Evolutionary conservation across 2,888 invertebrate species (phyloP), one percentile per base, ranked within the genome.

Genomic region (Cephus spinipes): DNA sequence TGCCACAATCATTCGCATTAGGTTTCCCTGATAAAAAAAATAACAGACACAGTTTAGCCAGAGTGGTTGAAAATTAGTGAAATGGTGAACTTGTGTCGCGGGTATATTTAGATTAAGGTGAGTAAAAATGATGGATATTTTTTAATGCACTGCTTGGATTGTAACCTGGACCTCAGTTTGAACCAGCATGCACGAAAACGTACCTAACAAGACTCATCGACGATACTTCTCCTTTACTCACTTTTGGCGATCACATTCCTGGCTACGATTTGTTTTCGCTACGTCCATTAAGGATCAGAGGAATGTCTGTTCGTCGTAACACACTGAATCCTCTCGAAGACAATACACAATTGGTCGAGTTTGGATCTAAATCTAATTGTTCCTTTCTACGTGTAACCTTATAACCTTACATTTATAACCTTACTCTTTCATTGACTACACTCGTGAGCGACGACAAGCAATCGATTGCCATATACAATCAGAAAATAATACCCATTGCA

Each of bases 41-140:
- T 23, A 55, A 55, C 55, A 55, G 55, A 55, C 55, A 55, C 55
- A 55, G 23, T 55, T 55, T 55, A 55, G 55, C 55, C 23, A 15
- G 73, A 80, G 85, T 85, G 82, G 85, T 83, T 84, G 84, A 85
- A 86, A 85, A 85, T 81, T 83, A 83, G 88, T 86, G 87, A 87
- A 84, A 87, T 89, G 89, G 86, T 88, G 85, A 83, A 85, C 82
- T 84, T 83, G 85, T 86, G 83, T 85, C 80, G 84, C 77, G 85
- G 84, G 81, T 86, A 85, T 84, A 84, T 86, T 87, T 86, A 86
- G 86, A 86, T 81, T 82, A 81, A 87, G 85, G 89, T 89, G 85
- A 89, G 89, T 86, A 82, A 55, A 55, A 55, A 23, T 23, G 1
- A 55, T 55, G 55, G 9, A 15, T 55, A 23, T 55, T 1, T 3